phyloP scores from a whole-genome alignment of 2,113 vertebrate genomes.

The Elgaria multicarinata region DNA sequence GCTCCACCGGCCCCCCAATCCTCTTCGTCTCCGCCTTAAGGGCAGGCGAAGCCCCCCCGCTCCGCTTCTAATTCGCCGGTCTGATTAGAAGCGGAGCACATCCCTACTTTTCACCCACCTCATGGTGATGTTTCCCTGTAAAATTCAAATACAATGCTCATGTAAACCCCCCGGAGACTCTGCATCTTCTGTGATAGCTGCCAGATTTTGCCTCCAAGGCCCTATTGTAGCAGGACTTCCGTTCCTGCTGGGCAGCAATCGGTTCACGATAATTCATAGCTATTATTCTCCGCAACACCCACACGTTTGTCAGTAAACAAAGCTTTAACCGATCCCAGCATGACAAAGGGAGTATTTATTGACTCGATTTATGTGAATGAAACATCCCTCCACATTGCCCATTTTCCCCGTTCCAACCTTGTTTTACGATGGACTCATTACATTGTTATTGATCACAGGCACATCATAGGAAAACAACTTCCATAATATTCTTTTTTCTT shows the following conservation, averaged over 20 bases:
- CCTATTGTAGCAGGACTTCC: neutral
- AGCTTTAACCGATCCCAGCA: conserved; percentile 66
- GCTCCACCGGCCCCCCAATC: too few relatives aligned
- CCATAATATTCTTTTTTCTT: conserved; percentile 3
- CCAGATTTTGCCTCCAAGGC: neutral
- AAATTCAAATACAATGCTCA: neutral
- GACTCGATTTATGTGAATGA: conserved; percentile 70
- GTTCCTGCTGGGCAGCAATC: conserved; percentile 1
- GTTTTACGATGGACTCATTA: conserved; percentile 71
- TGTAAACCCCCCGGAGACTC: too few relatives aligned
- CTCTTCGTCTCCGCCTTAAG: too few relatives aligned
- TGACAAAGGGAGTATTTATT: conserved; percentile 73
- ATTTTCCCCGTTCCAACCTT: conserved; percentile 63
- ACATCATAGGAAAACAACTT: conserved; percentile 62
- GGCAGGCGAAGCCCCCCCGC: too few relatives aligned
- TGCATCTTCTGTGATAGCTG: neutral
- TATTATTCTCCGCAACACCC: conserved; percentile 65
- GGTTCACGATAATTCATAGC: conserved; percentile 59
- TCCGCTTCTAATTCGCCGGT: too few relatives aligned
- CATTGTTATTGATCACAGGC: conserved; percentile 69
- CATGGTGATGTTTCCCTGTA: neutral
- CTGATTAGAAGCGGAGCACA: too few relatives aligned
- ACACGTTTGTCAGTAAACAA: conserved; percentile 67
- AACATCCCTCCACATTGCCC: conserved; percentile 58
- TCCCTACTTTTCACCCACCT: neutral